Percentiles rank a stretch among this genome's conserved stretches.
phyloP scores from a whole-genome alignment of 2,113 vertebrate genomes.

The Amblyornis subalaris region DNA sequence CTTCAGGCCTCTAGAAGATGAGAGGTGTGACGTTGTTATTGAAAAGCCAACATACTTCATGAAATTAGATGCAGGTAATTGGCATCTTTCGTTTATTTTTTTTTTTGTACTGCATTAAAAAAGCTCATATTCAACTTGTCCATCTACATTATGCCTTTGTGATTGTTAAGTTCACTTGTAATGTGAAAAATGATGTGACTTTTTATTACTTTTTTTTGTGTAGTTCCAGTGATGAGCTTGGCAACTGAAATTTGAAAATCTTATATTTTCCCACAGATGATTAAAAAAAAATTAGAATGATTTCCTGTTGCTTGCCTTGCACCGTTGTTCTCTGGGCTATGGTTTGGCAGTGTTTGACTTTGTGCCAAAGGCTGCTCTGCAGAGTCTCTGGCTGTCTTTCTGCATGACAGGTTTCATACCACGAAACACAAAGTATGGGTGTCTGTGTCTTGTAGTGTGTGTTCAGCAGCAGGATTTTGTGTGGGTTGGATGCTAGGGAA shows the following conservation, averaged over 20 bases:
- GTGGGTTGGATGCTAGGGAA: neutral
- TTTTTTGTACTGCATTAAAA: neutral
- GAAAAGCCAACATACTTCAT: slow-evolving; percentile 93
- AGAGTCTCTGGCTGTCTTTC: neutral
- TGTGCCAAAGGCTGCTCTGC: neutral
- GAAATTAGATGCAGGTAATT: slow-evolving; percentile 95
- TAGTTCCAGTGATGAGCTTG: neutral
- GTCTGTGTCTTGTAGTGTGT: neutral
- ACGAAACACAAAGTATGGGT: neutral
- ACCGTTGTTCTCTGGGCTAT: neutral
- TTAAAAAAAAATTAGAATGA: neutral
- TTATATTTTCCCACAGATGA: neutral
- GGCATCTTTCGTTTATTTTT: neutral
- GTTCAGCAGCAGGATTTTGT: neutral
- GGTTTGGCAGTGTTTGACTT: neutral
- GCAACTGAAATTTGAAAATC: neutral
- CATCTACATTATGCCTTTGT: neutral
- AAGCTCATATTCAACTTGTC: neutral
- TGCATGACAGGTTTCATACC: neutral
- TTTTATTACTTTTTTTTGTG: neutral
- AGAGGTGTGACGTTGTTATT: slow-evolving; percentile 85
- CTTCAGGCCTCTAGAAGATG: slow-evolving; percentile 79
- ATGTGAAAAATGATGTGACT: neutral
- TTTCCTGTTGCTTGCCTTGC: neutral
- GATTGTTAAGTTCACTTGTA: neutral